phyloP scores from a whole-genome alignment of 2,797 vertebrate species.

The Myoxocephalus aenaeus region DNA sequence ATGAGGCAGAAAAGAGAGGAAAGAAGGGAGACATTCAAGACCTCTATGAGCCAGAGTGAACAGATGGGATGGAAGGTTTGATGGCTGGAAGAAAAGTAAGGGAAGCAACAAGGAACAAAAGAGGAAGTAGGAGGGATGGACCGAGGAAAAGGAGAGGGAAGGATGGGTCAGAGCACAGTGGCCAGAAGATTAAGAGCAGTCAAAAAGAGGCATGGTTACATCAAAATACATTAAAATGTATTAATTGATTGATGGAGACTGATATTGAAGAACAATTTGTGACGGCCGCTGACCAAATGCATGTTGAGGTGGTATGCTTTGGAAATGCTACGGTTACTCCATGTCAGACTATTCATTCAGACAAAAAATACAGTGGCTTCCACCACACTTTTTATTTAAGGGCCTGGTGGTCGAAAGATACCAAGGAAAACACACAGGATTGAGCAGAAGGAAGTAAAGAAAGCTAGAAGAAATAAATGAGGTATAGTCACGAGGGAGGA shows the following conservation, averaged over 20 bases:
- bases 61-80: constrained; percentile 57
- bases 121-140: constrained; percentile 16
- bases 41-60: constrained; percentile 52
- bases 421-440: constrained; percentile 7
- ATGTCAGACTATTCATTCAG: constrained; percentile 13
- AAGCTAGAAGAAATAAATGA: constrained; percentile 49
- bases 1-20: constrained; percentile 15
- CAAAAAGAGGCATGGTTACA: neutral
- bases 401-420: constrained; percentile 12
- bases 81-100: constrained; percentile 50
- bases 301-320: constrained; percentile 32
- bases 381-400: neutral
- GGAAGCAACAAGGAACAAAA: constrained; percentile 44
- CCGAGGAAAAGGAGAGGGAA: constrained; percentile 6
- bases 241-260: constrained; percentile 7
- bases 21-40: constrained; percentile 1
- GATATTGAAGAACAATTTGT: constrained; percentile 31
- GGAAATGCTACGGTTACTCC: constrained; percentile 32
- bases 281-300: constrained; percentile 26
- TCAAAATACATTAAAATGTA: constrained; percentile 4
- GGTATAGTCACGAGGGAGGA: constrained; percentile 37
- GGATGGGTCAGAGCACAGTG: constrained; percentile 3
- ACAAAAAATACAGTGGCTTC: constrained; percentile 23
- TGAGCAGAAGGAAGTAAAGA: constrained; percentile 14
- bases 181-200: constrained; percentile 8